Evolutionary conservation across 2,888 invertebrate species (phyloP).

Genomic region (Cinara cedri): DNA sequence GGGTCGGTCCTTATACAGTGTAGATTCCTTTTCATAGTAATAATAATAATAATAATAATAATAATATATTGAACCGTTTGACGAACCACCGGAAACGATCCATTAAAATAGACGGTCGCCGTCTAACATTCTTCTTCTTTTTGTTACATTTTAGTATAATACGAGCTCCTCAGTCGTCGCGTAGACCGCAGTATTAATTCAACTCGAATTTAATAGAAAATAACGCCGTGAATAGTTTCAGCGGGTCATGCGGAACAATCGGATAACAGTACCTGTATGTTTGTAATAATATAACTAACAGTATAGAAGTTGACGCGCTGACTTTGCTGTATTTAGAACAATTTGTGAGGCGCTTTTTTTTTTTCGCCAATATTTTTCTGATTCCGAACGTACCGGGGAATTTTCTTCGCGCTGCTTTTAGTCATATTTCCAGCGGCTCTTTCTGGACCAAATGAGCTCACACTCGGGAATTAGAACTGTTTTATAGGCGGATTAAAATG

Average conservation of each 20-base stretch:
- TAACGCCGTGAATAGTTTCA: background rate
- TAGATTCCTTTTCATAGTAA: background rate
- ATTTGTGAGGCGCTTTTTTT: background rate
- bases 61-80: constrained; percentile 28
- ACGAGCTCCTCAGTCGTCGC: too few species aligned
- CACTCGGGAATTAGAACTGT: too few species aligned
- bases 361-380: too few species aligned
- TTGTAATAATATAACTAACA: background rate
- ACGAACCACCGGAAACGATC: constrained; percentile 50
- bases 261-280: background rate
- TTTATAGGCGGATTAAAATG: too few species aligned
- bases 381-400: background rate
- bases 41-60: too few species aligned
- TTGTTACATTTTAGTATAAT: constrained; percentile 2
- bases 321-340: too few species aligned
- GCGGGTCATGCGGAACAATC: constrained; percentile 21
- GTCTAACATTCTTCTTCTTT: constrained; percentile 31
- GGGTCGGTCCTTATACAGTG: constrained; percentile 9
- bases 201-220: constrained; percentile 30
- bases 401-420: background rate
- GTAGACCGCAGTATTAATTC: constrained; percentile 4
- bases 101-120: constrained; percentile 35
- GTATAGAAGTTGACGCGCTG: background rate
- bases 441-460: too few species aligned
- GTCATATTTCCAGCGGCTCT: background rate